Percentiles rank a stretch among this genome's conserved stretches.
These are phyloP conservation scores for Mya arenaria DNA, from an alignment of 1,140 invertebrate genomes.

Conservation along the genomic window DNA sequence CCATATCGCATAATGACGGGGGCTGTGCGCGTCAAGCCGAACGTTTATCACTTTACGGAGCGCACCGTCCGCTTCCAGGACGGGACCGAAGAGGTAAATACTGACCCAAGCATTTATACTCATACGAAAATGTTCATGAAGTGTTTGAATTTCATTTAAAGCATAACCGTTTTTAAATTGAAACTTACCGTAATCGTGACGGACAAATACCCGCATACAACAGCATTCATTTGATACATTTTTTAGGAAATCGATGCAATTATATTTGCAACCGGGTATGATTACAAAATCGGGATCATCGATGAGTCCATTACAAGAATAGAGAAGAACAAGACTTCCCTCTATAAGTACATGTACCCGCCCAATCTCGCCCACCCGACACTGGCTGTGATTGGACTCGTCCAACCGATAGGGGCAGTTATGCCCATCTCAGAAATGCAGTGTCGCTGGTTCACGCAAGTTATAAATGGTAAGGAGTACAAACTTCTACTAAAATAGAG, in stretches of 20 bases:
- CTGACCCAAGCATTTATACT: not conserved
- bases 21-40: constrained; percentile 78
- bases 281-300: constrained; percentile 75
- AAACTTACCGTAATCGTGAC: too few species aligned
- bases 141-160: not conserved
- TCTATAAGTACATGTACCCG: constrained; percentile 83
- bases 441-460: constrained; percentile 78
- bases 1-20: constrained; percentile 83
- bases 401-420: constrained; percentile 83
- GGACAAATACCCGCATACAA: too few species aligned
- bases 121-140: not conserved
- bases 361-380: constrained; percentile 77
- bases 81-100: constrained; percentile 18
- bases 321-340: constrained; percentile 77
- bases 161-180: too few species aligned
- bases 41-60: constrained; percentile 74
- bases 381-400: constrained; percentile 83
- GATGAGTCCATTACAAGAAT: constrained; percentile 64
- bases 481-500: too few species aligned
- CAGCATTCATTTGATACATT: constrained; percentile 28
- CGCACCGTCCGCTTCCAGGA: constrained; percentile 73
- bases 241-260: constrained; percentile 75
- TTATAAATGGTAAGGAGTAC: constrained; percentile 68
- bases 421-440: constrained; percentile 84
- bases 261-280: constrained; percentile 78